phyloP scores from a whole-genome alignment of 2,797 vertebrate species.

The Peromyscus nudipes region DNA sequence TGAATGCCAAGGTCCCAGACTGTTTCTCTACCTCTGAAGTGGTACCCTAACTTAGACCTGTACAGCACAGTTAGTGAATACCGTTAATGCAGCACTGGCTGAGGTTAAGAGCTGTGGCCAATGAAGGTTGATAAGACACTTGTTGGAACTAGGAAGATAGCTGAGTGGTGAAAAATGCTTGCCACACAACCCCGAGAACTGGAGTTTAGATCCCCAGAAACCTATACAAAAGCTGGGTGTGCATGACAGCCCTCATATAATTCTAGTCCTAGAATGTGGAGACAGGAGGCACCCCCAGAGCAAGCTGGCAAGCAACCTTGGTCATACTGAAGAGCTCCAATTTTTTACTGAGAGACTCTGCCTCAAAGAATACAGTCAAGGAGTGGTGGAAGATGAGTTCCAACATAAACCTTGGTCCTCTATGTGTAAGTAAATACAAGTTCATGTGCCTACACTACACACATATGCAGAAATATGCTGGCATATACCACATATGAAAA shows the following conservation, averaged over 20 bases:
- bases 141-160: background rate
- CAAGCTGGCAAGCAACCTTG: background rate
- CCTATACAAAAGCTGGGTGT: background rate
- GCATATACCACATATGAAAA: background rate
- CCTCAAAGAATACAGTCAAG: background rate
- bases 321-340: background rate
- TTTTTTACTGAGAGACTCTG: background rate
- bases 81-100: fast-evolving
- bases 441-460: background rate
- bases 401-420: background rate
- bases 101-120: background rate
- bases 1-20: fast-evolving
- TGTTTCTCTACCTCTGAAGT: background rate
- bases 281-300: background rate
- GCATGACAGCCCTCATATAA: background rate
- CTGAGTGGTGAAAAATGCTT: background rate
- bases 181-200: background rate
- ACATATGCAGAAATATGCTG: background rate
- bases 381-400: background rate
- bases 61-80: background rate
- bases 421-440: background rate
- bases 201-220: background rate
- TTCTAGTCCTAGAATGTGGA: background rate
- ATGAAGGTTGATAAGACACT: background rate
- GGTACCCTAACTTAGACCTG: background rate